Conservation (phyloP, 2,113 vertebrate species). For the Xenus cinereus region DNA sequence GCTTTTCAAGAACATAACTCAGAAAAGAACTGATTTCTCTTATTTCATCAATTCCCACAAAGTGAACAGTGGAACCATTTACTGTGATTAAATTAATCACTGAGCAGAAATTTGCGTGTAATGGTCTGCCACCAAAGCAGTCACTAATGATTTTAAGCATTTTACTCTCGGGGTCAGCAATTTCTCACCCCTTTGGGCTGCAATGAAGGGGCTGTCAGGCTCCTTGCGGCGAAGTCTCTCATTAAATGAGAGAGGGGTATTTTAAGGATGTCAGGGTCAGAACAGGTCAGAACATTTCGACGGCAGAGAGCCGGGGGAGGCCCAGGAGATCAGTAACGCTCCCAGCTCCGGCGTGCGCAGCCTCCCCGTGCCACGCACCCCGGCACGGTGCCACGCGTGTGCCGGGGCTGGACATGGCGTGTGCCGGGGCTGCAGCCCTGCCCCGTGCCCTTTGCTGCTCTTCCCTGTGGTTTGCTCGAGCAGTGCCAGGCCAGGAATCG, state of each 20-base stretch:
- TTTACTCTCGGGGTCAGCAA: neutral
- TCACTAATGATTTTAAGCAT: neutral
- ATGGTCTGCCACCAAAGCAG: neutral
- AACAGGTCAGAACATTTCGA: neutral
- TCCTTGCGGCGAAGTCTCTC: fast-evolving
- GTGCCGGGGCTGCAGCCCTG: neutral
- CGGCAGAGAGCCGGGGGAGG: neutral
- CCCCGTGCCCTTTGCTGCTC: neutral
- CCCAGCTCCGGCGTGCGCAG: neutral
- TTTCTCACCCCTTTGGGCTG: neutral
- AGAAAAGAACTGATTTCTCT: neutral
- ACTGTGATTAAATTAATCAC: neutral
- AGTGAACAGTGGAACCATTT: neutral
- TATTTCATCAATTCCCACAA: neutral
- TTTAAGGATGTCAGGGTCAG: neutral
- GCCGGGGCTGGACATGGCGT: neutral
- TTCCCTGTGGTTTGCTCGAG: neutral
- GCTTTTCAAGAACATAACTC: neutral
- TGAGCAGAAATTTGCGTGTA: neutral
- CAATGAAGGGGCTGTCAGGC: neutral
- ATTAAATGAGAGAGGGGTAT: neutral
- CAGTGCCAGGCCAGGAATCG: no score
- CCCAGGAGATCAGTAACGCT: neutral
- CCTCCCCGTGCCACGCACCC: no score
- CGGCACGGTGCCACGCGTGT: neutral